Conservation (phyloP, 2,113 vertebrate species). For the Myxocyprinus asiaticus region DNA sequence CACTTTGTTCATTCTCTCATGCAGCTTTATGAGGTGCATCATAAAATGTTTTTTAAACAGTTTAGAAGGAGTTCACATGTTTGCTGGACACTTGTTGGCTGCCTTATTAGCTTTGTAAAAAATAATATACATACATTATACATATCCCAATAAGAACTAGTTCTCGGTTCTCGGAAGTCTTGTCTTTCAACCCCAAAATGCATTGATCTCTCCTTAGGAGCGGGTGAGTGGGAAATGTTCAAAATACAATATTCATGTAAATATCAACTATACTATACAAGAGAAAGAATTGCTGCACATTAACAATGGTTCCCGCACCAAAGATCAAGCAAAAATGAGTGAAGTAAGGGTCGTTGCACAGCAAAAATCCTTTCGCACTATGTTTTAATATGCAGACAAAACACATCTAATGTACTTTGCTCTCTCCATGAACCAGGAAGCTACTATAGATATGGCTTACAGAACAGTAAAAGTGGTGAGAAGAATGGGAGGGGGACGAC, state of each 20-base stretch:
- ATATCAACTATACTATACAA: slow-evolving; percentile 3
- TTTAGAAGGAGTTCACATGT: too few species aligned
- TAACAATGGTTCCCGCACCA: slow-evolving; percentile 34
- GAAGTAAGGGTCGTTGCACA: slow-evolving; percentile 42
- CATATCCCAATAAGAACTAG: too few species aligned
- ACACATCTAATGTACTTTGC: slow-evolving; percentile 55
- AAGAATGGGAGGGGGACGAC: neutral
- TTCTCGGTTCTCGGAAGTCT: too few species aligned
- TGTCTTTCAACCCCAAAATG: too few species aligned
- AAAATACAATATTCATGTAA: slow-evolving; percentile 15
- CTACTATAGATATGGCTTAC: slow-evolving; percentile 50
- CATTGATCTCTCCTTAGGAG: too few species aligned
- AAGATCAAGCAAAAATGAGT: slow-evolving; percentile 26
- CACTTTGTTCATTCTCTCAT: too few species aligned
- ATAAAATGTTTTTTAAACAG: too few species aligned
- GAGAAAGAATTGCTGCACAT: slow-evolving; percentile 5
- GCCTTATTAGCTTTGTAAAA: too few species aligned
- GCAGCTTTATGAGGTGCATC: too few species aligned
- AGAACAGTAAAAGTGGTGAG: slow-evolving; percentile 50
- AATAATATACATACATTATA: too few species aligned
- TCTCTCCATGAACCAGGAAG: slow-evolving; percentile 71
- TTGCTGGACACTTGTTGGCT: too few species aligned
- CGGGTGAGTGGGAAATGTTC: neutral
- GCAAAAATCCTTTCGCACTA: slow-evolving; percentile 68
- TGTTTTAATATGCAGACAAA: slow-evolving; percentile 65